Percentiles rank a stretch among this genome's conserved stretches.
These are phyloP conservation scores for Hoplodrina blanda DNA, from an alignment of 2,888 invertebrate genomes.

Conservation along the genomic window DNA sequence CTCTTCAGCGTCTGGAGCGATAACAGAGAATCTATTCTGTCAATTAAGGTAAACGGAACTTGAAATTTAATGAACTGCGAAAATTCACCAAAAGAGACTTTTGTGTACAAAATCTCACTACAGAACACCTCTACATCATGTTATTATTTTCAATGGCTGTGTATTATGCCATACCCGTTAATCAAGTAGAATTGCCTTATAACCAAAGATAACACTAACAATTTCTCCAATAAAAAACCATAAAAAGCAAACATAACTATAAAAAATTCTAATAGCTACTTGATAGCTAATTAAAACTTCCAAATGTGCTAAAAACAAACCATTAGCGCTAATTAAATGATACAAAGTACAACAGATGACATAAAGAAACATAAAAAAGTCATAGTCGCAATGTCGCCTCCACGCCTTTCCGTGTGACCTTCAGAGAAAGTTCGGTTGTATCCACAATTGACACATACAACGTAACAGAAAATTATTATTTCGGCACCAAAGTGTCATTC, in stretches of 20 bases:
- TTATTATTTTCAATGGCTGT: background rate
- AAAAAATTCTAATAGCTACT: background rate
- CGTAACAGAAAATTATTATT: slow-evolving; percentile 75
- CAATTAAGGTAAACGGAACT: no score
- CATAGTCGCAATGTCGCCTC: slow-evolving; percentile 55
- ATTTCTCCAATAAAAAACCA: slow-evolving; percentile 6
- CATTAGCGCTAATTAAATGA: slow-evolving; percentile 39
- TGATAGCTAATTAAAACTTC: slow-evolving; percentile 17
- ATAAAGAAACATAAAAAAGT: slow-evolving; percentile 46
- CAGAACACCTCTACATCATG: no score
- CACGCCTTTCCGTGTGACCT: slow-evolving; percentile 75
- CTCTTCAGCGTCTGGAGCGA: no score
- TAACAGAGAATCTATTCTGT: no score
- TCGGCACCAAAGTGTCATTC: slow-evolving; percentile 46
- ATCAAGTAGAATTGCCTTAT: background rate
- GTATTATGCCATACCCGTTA: background rate
- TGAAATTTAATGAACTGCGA: no score
- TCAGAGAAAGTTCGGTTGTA: slow-evolving; percentile 82
- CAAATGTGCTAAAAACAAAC: slow-evolving; percentile 24
- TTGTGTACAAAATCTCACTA: no score
- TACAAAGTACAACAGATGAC: slow-evolving; percentile 37
- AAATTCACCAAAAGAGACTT: no score
- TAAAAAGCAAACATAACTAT: slow-evolving; percentile 8
- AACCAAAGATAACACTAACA: slow-evolving; percentile 8
- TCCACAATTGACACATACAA: slow-evolving; percentile 72